Conservation (phyloP, 2,113 vertebrate genomes). For the Hyla sarda region DNA sequence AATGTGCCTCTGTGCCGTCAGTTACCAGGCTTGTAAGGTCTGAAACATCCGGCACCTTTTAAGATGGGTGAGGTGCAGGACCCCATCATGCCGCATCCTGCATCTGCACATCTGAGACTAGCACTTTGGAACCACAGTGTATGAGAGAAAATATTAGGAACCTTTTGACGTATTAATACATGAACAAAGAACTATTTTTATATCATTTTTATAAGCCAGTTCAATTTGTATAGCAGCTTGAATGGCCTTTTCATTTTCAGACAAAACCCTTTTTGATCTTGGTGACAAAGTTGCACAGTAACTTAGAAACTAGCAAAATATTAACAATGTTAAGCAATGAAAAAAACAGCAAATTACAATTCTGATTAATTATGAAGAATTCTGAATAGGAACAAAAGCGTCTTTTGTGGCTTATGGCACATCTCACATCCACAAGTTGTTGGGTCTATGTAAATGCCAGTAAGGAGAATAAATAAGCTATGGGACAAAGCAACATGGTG, state of each 20-base stretch:
- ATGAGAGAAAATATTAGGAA: too few relatives aligned
- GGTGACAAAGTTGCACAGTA: background rate
- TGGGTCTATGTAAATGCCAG: background rate
- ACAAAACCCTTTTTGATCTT: background rate
- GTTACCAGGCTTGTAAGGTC: too few relatives aligned
- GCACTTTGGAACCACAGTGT: too few relatives aligned
- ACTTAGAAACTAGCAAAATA: background rate
- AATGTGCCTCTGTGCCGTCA: too few relatives aligned
- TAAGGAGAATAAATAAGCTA: conserved; percentile 35
- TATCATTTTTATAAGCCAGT: background rate
- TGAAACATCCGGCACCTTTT: too few relatives aligned
- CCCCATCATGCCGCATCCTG: too few relatives aligned
- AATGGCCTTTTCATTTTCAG: background rate
- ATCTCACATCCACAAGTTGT: conserved; percentile 22
- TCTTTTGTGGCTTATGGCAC: conserved; percentile 6
- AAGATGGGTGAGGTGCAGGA: too few relatives aligned
- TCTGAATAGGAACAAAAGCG: background rate
- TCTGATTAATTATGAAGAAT: background rate
- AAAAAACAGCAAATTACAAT: background rate
- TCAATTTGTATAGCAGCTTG: background rate
- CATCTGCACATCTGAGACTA: too few relatives aligned
- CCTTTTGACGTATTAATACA: background rate
- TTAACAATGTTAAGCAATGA: background rate
- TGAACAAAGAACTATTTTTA: too few relatives aligned
- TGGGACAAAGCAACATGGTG: conserved; percentile 25